These are phyloP conservation scores for Melangyna quadrimaculata DNA, from an alignment of 2,888 invertebrate species.

Conservation along the genomic window DNA sequence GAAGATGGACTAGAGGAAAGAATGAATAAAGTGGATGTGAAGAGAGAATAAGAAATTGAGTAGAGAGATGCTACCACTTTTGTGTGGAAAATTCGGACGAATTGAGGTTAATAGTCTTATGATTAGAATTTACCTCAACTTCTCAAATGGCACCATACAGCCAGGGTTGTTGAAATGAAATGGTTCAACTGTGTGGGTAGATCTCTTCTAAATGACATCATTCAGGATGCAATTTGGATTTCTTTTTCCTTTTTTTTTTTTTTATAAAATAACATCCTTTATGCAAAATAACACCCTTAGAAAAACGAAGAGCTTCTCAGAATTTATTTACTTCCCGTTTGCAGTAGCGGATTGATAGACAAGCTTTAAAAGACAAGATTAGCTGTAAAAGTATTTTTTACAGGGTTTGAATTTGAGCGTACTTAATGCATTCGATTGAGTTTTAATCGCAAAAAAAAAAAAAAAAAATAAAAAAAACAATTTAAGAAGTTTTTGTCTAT, in stretches of 20 bases:
- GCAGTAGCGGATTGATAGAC: background rate
- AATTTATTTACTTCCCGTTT: background rate
- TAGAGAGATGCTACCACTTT: background rate
- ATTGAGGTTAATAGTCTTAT: slow-evolving; percentile 61
- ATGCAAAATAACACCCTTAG: slow-evolving; percentile 32
- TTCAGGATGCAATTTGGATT: slow-evolving; percentile 41
- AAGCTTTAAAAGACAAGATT: too few relatives aligned
- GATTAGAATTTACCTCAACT: slow-evolving; percentile 59
- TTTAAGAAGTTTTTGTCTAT: too few relatives aligned
- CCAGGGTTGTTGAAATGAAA: background rate
- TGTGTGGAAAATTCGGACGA: background rate
- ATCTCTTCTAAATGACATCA: slow-evolving; percentile 38
- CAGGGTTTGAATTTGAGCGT: too few relatives aligned
- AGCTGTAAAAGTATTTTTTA: too few relatives aligned
- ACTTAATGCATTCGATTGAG: too few relatives aligned
- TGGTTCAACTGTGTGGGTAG: background rate
- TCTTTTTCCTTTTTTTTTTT: slow-evolving; percentile 1
- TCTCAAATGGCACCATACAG: slow-evolving; percentile 31
- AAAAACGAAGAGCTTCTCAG: background rate
- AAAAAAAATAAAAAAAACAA: too few relatives aligned
- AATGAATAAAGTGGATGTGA: slow-evolving; percentile 4
- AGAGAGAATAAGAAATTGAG: background rate
- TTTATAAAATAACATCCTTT: background rate
- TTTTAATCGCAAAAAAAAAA: too few relatives aligned
- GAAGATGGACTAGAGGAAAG: slow-evolving; percentile 7